Conservation (phyloP, 2,113 vertebrate species). For the Pyxicephalus adspersus region DNA sequence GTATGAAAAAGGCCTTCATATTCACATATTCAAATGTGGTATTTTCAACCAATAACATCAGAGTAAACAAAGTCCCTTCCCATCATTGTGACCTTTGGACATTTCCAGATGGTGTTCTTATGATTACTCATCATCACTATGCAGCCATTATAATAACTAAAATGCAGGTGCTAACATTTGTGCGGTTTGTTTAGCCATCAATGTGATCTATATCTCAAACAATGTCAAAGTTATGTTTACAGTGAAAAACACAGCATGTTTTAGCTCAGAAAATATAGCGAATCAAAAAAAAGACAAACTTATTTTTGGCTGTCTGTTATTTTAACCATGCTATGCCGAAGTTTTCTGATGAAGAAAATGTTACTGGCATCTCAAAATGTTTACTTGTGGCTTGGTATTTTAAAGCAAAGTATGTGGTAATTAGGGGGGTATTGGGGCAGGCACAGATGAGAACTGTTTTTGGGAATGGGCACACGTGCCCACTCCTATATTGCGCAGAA, state of each 20-base stretch:
- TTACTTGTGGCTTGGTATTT: too few species aligned
- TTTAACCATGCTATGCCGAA: too few species aligned
- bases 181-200: constrained; percentile 17
- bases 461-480: too few species aligned
- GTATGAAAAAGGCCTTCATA: background rate
- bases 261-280: background rate
- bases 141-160: constrained; percentile 68
- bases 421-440: too few species aligned
- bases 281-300: background rate
- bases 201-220: background rate
- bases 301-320: background rate
- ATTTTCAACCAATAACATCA: constrained; percentile 59
- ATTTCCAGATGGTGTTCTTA: constrained; percentile 81
- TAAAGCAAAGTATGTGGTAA: too few species aligned
- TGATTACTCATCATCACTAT: constrained; percentile 74
- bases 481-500: too few species aligned
- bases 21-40: constrained; percentile 59
- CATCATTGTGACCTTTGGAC: constrained; percentile 79
- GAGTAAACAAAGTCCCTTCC: constrained; percentile 68
- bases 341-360: too few species aligned
- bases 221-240: background rate
- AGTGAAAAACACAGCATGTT: background rate
- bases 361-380: too few species aligned
- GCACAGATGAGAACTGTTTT: too few species aligned
- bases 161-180: constrained; percentile 71